A percentile compares a stretch with the other conserved stretches of the same genome.
These are phyloP conservation scores for Peromyscus californicus DNA, from an alignment of 2,113 vertebrate species.

Conservation along the genomic window DNA sequence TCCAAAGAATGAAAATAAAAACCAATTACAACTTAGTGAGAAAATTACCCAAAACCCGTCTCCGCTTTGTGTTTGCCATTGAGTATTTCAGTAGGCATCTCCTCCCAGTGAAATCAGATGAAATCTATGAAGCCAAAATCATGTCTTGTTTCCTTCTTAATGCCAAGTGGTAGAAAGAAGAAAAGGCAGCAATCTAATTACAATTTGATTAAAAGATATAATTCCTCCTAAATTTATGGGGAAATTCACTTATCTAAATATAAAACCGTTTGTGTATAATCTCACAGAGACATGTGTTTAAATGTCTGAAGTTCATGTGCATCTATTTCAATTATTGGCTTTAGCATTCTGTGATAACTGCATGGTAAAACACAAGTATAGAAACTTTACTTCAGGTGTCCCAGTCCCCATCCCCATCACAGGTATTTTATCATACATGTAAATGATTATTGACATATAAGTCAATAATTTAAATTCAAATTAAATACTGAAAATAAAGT, in stretches of 20 bases:
- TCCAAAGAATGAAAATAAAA: background rate
- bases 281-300: background rate
- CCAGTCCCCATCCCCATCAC: background rate
- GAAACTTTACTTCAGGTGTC: background rate
- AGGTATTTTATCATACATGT: background rate
- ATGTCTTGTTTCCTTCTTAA: background rate
- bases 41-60: background rate
- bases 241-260: constrained; percentile 22
- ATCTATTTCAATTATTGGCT: background rate
- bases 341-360: constrained; percentile 34
- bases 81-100: constrained; percentile 48
- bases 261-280: background rate
- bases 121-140: constrained; percentile 8
- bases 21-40: background rate
- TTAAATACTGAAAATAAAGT: constrained; percentile 54
- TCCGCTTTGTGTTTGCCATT: background rate
- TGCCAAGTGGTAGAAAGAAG: background rate
- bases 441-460: background rate
- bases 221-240: background rate
- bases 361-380: background rate
- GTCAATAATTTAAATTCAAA: constrained; percentile 58
- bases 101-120: background rate
- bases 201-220: constrained; percentile 15
- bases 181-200: background rate
- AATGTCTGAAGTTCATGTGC: background rate